Evolutionary conservation across 92 coral and sea anemone species (phyloP), one percentile per base, ranked within the genome.

Genomic region (Porites divaricata): DNA sequence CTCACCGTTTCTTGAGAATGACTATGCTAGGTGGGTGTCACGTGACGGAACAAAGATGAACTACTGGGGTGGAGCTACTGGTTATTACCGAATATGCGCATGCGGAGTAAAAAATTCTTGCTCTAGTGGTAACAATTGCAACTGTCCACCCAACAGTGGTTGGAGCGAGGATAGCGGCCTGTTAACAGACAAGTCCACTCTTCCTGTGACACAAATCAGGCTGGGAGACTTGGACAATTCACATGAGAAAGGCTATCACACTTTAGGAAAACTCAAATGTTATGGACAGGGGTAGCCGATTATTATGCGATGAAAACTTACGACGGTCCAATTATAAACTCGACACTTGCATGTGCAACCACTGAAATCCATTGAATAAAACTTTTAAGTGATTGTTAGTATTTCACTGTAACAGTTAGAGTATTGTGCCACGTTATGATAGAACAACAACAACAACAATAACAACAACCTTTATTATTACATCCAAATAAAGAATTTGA

Each of bases 41-140:
- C 92, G 94, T 73, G 87, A 91, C 20, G 88, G 88, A 45, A 56
- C 65, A n/a, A 35, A 58, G 56, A 85, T 87, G 90, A 75, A 66
- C 1, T 87, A 90, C 63, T 87, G 93, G 93, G 91, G 93, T 9
- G 93, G 91, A 69, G 91, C 91, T 1, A 75, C 91, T 3, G 75
- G 68, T 24, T 66, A 65, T 41, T 69, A 82, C 64, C 19, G 26
- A 2, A 91, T 79, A 70, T 90, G 94, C 87, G 91, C 89, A 67
- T 90, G 91, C 64, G 94, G 94, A 52, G 85, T 81, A 83, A 79
- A 77, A 12, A 78, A 73, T 67, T 76, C 93, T 8, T 91, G 94
- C 62, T 56, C 80, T 6, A 65, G 70, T 6, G 70, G 76, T 1
- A 84, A 92, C 14, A 88, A 91, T 22, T 91, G 94, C 78, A 87